Conservation (phyloP, 1,140 invertebrate species). For the Medauroidea extradentata region DNA sequence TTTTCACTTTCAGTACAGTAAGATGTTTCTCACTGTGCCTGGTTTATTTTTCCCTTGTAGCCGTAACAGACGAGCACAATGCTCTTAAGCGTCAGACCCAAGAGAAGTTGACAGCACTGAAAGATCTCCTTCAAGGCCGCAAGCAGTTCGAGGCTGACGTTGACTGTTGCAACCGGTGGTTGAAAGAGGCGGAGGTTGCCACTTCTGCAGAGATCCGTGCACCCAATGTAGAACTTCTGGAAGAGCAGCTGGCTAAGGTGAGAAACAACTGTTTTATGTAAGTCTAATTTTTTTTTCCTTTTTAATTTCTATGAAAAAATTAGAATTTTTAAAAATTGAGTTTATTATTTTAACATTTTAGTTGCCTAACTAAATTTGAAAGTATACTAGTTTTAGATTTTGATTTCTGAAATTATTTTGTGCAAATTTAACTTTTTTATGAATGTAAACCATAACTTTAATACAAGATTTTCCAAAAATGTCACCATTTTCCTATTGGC, state of each 20-base stretch:
- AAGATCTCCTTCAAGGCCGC: conserved; percentile 67
- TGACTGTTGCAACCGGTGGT: conserved; percentile 76
- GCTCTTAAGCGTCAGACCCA: conserved; percentile 64
- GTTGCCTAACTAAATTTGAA: no score
- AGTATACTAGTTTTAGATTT: no score
- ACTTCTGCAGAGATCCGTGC: conserved; percentile 72
- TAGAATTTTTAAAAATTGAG: no score
- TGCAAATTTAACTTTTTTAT: no score
- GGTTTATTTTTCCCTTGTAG: conserved; percentile 23
- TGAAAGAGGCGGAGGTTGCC: conserved; percentile 81
- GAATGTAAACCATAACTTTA: no score
- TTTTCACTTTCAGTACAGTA: conserved; percentile 1
- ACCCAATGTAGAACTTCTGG: conserved; percentile 70
- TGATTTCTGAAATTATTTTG: no score
- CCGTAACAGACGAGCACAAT: conserved; percentile 63
- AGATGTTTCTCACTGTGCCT: neutral
- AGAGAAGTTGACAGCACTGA: conserved; percentile 66
- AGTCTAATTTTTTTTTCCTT: no score
- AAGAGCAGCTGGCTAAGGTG: conserved; percentile 77
- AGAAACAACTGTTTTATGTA: neutral
- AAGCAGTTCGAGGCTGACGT: conserved; percentile 76
- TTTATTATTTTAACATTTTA: no score
- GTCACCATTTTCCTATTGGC: no score
- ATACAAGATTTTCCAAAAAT: no score
- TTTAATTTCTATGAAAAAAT: no score